Evolutionary conservation across 2,113 vertebrate species (phyloP).

Genomic region (Motacilla tschutschensis): DNA sequence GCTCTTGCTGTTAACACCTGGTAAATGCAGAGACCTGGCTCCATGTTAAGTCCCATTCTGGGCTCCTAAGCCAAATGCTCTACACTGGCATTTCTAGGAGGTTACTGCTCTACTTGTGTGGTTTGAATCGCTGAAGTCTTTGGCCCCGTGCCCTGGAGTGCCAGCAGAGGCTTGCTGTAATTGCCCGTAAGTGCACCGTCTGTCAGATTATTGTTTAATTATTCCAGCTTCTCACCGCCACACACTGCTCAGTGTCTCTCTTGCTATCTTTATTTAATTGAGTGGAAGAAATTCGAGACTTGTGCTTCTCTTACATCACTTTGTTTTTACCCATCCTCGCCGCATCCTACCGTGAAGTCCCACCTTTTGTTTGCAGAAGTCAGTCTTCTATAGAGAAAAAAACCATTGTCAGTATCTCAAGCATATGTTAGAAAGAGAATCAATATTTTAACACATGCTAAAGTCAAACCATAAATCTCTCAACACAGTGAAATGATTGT

Average conservation of each 20-base stretch:
- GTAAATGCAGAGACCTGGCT: background rate
- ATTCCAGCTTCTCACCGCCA: background rate
- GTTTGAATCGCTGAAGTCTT: constrained; percentile 46
- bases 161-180: constrained; percentile 61
- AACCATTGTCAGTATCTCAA: constrained; percentile 11
- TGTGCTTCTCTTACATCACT: constrained; percentile 2
- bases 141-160: constrained; percentile 51
- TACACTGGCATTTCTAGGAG: constrained; percentile 25
- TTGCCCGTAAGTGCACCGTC: constrained; percentile 58
- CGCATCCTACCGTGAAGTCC: background rate
- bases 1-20: background rate
- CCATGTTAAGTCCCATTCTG: background rate
- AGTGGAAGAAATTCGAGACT: constrained; percentile 42
- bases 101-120: constrained; percentile 45
- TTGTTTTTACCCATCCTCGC: background rate
- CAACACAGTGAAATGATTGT: constrained; percentile 43
- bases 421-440: constrained; percentile 34
- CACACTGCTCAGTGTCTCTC: constrained; percentile 29
- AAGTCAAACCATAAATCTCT: constrained; percentile 38
- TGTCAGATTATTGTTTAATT: constrained; percentile 58
- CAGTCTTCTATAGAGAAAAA: background rate
- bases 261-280: constrained; percentile 58
- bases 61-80: background rate
- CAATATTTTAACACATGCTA: constrained; percentile 49
- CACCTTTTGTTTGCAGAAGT: constrained; percentile 22